A percentile compares a stretch with the other conserved stretches of the same genome.
Conservation (phyloP, 2,888 invertebrate species). For the Patella caerulea region DNA sequence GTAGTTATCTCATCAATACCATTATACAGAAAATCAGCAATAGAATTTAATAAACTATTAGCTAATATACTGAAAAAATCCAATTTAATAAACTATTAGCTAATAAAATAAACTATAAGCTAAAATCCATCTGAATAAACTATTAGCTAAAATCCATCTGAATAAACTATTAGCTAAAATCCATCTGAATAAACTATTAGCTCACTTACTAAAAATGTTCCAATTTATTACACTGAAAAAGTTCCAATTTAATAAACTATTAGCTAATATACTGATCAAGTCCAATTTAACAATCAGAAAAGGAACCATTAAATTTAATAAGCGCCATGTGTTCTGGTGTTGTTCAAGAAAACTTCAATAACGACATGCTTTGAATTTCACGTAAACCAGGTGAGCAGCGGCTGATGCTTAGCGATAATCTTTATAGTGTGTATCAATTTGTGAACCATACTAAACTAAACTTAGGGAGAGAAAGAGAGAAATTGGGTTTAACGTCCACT, state of each 20-base stretch:
- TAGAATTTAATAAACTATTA: constrained; percentile 74
- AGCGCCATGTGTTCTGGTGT: too few relatives aligned
- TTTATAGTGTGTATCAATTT: too few relatives aligned
- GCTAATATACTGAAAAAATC: constrained; percentile 73
- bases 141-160: constrained; percentile 43
- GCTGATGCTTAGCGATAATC: too few relatives aligned
- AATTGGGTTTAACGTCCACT: too few relatives aligned
- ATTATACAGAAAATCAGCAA: constrained; percentile 73
- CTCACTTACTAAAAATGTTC: constrained; percentile 73
- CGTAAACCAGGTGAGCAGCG: too few relatives aligned
- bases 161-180: constrained; percentile 73
- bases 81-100: neutral
- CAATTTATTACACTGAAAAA: too few relatives aligned
- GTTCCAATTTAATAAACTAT: constrained; percentile 73
- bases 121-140: constrained; percentile 48
- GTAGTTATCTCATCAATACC: constrained; percentile 71
- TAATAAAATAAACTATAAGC: constrained; percentile 74
- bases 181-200: constrained; percentile 72
- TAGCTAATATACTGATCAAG: constrained; percentile 74
- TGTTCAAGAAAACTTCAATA: too few relatives aligned
- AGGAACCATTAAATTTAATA: constrained; percentile 25
- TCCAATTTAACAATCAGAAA: constrained; percentile 72
- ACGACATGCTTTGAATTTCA: too few relatives aligned
- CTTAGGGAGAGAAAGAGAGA: too few relatives aligned
- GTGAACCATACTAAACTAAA: too few relatives aligned